Evolutionary conservation across 2,888 invertebrate genomes (phyloP).

Genomic region (Nesidiocoris tenuis): DNA sequence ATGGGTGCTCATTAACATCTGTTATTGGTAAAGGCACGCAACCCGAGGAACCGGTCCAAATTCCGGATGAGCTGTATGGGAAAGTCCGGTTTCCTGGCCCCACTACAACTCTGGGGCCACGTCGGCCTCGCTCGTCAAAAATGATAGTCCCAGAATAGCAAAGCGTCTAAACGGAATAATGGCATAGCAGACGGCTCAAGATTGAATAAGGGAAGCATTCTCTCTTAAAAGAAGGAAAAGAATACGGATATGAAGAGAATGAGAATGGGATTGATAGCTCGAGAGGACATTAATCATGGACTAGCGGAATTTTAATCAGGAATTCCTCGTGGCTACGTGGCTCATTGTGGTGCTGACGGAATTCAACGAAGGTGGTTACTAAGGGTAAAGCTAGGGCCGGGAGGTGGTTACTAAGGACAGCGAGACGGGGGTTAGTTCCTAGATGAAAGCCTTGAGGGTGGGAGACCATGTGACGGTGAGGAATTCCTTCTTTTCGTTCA

Average conservation of each 20-base stretch:
- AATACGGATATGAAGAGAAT: background rate
- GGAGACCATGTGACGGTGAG: slow-evolving; percentile 11
- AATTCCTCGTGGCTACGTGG: slow-evolving; percentile 46
- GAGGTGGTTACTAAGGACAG: background rate
- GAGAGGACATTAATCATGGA: slow-evolving; percentile 46
- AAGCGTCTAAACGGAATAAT: too few species aligned
- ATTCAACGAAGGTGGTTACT: slow-evolving; percentile 1
- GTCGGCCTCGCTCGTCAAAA: too few species aligned
- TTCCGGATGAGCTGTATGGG: too few species aligned
- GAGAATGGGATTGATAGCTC: slow-evolving; percentile 34
- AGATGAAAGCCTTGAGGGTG: background rate
- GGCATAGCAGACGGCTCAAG: too few species aligned
- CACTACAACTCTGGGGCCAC: too few species aligned
- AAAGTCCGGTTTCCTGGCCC: too few species aligned
- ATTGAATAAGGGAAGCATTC: too few species aligned
- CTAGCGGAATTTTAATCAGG: slow-evolving; percentile 48
- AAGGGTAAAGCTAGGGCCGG: background rate
- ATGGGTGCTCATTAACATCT: too few species aligned
- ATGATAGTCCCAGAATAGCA: too few species aligned
- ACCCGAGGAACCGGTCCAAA: too few species aligned
- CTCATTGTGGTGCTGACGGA: slow-evolving; percentile 16
- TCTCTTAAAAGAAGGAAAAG: too few species aligned
- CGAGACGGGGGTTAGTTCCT: slow-evolving; percentile 3
- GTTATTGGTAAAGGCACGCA: too few species aligned
- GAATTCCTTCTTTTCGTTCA: slow-evolving; percentile 15